A percentile compares a stretch with the other conserved stretches of the same genome.
Evolutionary conservation across 2,113 vertebrate genomes (phyloP).

Genomic region (Psilopsiagon aurifrons): DNA sequence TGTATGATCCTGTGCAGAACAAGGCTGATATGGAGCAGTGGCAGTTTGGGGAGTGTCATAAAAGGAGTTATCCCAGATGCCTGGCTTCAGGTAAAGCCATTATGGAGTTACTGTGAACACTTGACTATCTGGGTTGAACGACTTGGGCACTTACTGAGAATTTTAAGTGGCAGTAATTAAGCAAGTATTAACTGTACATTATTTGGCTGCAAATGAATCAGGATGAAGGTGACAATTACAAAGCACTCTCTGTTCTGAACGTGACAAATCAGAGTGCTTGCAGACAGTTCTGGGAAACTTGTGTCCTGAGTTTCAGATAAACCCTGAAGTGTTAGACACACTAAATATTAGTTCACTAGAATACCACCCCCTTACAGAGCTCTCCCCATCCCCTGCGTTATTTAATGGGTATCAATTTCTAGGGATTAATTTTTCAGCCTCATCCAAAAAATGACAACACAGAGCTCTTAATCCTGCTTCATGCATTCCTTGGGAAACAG

Average conservation of each 20-base stretch:
- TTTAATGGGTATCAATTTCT: not conserved
- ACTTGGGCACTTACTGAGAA: not conserved
- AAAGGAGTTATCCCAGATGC: fast-evolving
- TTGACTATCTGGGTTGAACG: not conserved
- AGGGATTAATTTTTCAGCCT: not conserved
- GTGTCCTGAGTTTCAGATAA: not conserved
- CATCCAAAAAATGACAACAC: not conserved
- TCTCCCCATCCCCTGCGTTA: fast-evolving
- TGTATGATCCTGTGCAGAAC: not conserved
- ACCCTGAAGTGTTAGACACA: not conserved
- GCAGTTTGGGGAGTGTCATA: not conserved
- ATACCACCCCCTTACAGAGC: not conserved
- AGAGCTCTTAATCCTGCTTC: not conserved
- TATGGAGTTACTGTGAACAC: not conserved
- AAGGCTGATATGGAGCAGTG: not conserved
- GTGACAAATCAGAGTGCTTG: not conserved
- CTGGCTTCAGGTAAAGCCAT: not conserved
- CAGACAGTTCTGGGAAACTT: not conserved
- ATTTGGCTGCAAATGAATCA: not conserved
- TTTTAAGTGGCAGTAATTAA: constrained; percentile 25
- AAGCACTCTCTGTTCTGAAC: not conserved
- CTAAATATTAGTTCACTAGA: not conserved
- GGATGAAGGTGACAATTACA: constrained; percentile 3
- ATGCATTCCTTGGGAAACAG: not conserved
- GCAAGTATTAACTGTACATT: not conserved